Conservation (phyloP, 2,113 vertebrate species). For the Copsychus sechellarum region DNA sequence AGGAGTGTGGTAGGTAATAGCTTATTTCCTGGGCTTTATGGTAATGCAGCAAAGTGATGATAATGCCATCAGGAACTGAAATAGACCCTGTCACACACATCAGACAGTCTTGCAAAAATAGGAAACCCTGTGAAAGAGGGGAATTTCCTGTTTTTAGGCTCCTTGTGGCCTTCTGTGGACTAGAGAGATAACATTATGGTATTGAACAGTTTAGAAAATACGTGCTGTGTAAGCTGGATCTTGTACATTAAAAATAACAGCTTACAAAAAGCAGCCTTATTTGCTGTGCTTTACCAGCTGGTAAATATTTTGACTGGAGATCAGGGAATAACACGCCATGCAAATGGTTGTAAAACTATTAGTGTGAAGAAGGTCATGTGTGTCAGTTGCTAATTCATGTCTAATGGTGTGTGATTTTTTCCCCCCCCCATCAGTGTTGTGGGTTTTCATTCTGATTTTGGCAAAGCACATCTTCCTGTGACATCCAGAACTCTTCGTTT, state of each 20-base stretch:
- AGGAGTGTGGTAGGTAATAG: constrained; percentile 72
- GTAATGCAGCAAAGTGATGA: constrained; percentile 53
- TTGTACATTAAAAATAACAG: neutral
- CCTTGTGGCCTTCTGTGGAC: constrained; percentile 22
- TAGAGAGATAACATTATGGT: neutral
- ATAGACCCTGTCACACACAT: constrained; percentile 25
- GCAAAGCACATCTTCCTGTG: neutral
- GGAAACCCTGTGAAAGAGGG: neutral
- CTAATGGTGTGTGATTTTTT: neutral
- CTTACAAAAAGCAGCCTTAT: constrained; percentile 40
- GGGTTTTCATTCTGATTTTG: neutral
- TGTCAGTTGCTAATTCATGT: neutral
- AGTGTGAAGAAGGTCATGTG: constrained; percentile 18
- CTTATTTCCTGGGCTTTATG: constrained; percentile 75
- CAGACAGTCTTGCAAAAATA: constrained; percentile 34
- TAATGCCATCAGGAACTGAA: constrained; percentile 57
- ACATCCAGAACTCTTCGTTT: neutral
- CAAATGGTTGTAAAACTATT: constrained; percentile 41
- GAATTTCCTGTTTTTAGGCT: neutral
- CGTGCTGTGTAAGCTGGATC: constrained; percentile 21
- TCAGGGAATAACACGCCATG: constrained; percentile 51
- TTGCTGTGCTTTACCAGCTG: constrained; percentile 52
- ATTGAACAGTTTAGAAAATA: constrained; percentile 32
- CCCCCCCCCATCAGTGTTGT: neutral
- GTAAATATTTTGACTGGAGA: constrained; percentile 74